phyloP scores from a whole-genome alignment of 1,140 invertebrate species.

The Plodia interpunctella region DNA sequence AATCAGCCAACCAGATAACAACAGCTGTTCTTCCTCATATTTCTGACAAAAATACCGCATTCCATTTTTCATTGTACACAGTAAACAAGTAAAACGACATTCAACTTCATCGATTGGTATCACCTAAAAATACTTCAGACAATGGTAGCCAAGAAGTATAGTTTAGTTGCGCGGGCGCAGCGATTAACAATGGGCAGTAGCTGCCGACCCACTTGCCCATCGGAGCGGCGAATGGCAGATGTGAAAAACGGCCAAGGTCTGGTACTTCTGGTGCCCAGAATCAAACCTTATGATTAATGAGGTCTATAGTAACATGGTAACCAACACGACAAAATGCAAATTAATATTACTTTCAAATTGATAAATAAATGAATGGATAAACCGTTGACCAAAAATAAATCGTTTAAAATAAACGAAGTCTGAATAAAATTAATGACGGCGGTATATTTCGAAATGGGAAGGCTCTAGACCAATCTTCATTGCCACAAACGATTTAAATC shows the following conservation, averaged over 20 bases:
- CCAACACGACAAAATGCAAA: too few species aligned
- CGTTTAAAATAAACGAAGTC: too few species aligned
- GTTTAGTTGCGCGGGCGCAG: constrained; percentile 43
- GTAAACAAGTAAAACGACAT: background rate
- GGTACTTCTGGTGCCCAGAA: constrained; percentile 13
- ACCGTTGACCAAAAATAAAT: too few species aligned
- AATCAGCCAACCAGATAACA: background rate
- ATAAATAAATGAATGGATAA: too few species aligned
- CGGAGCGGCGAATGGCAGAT: constrained; percentile 55
- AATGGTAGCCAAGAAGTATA: constrained; percentile 12
- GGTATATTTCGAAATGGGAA: too few species aligned
- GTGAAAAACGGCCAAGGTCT: constrained; percentile 68
- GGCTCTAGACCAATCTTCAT: too few species aligned
- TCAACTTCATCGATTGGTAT: constrained; percentile 7
- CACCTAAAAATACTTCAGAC: constrained; percentile 9
- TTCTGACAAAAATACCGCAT: background rate
- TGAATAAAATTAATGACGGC: too few species aligned
- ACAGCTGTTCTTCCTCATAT: background rate
- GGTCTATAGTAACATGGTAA: too few species aligned
- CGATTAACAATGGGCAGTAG: constrained; percentile 58
- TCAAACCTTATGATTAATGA: constrained; percentile 19
- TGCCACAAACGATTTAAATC: too few species aligned
- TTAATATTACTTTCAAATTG: too few species aligned
- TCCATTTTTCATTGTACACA: background rate
- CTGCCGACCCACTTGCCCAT: constrained; percentile 54